A percentile compares a stretch with the other conserved stretches of the same genome.
Conservation (phyloP, 2,888 invertebrate genomes). For the Agrotis puta region DNA sequence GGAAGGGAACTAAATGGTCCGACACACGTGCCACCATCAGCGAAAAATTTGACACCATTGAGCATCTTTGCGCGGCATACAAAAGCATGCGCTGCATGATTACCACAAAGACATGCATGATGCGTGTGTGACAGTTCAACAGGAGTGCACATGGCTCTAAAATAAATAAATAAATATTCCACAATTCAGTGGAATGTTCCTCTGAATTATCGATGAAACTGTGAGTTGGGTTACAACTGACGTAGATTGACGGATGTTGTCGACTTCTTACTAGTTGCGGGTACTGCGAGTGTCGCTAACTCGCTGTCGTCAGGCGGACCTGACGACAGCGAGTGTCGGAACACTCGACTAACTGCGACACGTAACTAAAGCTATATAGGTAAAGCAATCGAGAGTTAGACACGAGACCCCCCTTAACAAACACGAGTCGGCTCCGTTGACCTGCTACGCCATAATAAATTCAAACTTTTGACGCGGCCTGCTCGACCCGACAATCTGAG, state of each 20-base stretch:
- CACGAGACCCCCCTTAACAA: conserved; percentile 47
- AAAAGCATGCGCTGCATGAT: too few species aligned
- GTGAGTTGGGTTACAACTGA: conserved; percentile 12
- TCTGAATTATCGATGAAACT: conserved; percentile 25
- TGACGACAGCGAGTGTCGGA: too few species aligned
- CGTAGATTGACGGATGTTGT: conserved; percentile 38
- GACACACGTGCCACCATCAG: too few species aligned
- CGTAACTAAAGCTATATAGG: conserved; percentile 12
- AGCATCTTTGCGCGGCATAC: too few species aligned
- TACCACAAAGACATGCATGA: too few species aligned
- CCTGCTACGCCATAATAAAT: conserved; percentile 57
- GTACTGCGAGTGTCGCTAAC: conserved; percentile 10
- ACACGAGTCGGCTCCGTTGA: conserved; percentile 43
- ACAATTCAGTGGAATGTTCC: background rate
- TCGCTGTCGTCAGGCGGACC: conserved; percentile 14
- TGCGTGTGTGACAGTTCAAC: too few species aligned
- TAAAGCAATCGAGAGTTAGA: conserved; percentile 38
- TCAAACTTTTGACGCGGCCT: conserved; percentile 54
- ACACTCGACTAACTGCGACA: conserved; percentile 20
- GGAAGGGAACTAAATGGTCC: too few species aligned
- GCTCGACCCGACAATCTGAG: conserved; percentile 50
- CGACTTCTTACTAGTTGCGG: conserved; percentile 12
- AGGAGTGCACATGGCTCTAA: too few species aligned
- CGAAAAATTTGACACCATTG: too few species aligned
- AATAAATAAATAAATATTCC: too few species aligned